These are phyloP conservation scores for Misgurnus mizolepis DNA, from an alignment of 2,113 vertebrate species.

Conservation along the genomic window DNA sequence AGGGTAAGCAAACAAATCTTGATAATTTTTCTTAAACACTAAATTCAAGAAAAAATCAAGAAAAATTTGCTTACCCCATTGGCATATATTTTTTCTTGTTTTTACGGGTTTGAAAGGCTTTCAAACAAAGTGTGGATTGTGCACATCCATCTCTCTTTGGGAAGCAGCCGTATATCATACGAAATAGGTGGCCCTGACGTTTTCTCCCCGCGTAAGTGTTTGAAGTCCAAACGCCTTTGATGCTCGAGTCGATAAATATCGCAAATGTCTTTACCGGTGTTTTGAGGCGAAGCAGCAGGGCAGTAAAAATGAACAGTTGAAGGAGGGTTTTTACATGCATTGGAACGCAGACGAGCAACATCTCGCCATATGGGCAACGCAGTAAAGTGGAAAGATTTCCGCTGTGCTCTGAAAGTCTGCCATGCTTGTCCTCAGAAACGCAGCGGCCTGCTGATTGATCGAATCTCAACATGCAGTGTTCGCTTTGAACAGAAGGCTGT, in stretches of 20 bases:
- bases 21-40: no score
- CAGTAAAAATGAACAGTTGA: constrained; percentile 11
- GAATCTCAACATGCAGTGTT: constrained; percentile 9
- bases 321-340: background rate
- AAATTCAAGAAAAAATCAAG: no score
- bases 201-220: background rate
- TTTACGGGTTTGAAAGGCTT: background rate
- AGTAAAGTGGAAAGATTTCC: constrained; percentile 46
- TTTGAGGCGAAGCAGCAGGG: background rate
- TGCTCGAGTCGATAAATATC: constrained; percentile 15
- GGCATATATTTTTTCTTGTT: no score
- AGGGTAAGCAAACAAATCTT: no score
- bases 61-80: no score
- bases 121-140: constrained; percentile 20
- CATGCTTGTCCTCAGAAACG: constrained; percentile 28
- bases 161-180: background rate
- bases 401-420: constrained; percentile 38
- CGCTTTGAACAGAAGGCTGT: constrained; percentile 22
- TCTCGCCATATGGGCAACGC: constrained; percentile 35
- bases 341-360: constrained; percentile 3
- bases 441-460: constrained; percentile 35
- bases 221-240: constrained; percentile 5
- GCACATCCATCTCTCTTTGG: background rate
- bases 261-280: background rate
- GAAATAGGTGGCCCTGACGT: background rate